phyloP scores from a whole-genome alignment of 2,797 vertebrate species.

The Arrhamphus sclerolepis region DNA sequence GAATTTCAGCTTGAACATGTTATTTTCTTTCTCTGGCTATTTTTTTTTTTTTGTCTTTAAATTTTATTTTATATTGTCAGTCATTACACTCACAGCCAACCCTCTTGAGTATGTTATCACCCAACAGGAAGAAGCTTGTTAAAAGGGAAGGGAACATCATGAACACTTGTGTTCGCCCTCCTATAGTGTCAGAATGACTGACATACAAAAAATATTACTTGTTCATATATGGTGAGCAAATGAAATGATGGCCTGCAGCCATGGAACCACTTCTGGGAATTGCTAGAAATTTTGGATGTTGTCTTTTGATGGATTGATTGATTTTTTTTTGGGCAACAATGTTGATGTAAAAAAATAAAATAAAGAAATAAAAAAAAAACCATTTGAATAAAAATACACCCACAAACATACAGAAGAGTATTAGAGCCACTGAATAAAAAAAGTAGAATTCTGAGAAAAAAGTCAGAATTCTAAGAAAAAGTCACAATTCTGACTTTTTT shows the following conservation, averaged over 20 bases:
- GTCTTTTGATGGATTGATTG: neutral
- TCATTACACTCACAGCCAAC: constrained; percentile 16
- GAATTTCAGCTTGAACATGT: constrained; percentile 32
- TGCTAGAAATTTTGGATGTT: constrained; percentile 2
- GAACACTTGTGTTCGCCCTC: constrained; percentile 7
- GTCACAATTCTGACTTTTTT: too few relatives aligned
- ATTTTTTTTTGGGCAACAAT: too few relatives aligned
- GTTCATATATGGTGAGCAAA: constrained; percentile 32
- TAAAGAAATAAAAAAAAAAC: too few relatives aligned
- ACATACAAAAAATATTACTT: constrained; percentile 36
- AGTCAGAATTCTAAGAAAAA: too few relatives aligned
- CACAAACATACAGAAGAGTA: too few relatives aligned
- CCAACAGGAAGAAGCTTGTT: constrained; percentile 29
- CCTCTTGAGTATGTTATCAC: constrained; percentile 36
- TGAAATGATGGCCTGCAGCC: constrained; percentile 24
- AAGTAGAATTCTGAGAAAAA: too few relatives aligned
- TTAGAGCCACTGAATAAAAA: too few relatives aligned
- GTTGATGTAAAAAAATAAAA: too few relatives aligned
- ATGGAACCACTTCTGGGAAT: constrained; percentile 5
- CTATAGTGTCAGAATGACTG: constrained; percentile 15
- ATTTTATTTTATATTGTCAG: constrained; percentile 10
- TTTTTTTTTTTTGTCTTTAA: constrained; percentile 1
- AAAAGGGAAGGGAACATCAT: constrained; percentile 27
- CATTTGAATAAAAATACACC: too few relatives aligned
- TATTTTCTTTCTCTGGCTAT: constrained; percentile 19